Evolutionary conservation across 2,113 vertebrate species (phyloP).

Genomic region (Ariopsis seemanni): DNA sequence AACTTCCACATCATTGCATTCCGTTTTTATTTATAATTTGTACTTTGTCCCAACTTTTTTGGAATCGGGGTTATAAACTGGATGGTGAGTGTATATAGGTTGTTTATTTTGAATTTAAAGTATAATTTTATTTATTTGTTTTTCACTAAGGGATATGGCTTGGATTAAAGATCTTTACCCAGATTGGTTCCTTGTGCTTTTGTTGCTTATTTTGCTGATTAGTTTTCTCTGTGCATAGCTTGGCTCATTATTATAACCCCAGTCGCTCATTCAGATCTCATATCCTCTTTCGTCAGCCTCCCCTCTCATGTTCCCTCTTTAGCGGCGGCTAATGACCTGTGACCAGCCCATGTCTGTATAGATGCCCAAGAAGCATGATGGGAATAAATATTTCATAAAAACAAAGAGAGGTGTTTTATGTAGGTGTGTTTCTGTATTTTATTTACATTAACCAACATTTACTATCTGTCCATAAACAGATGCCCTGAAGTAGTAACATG

Average conservation of each 20-base stretch:
- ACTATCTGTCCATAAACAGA: neutral
- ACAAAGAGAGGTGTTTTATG: neutral
- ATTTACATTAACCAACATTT: neutral
- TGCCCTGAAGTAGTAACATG: neutral
- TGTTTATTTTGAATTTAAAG: neutral
- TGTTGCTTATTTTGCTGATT: slow-evolving; percentile 33
- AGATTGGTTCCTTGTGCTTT: slow-evolving; percentile 1
- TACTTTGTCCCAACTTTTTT: too few relatives aligned
- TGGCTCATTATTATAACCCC: slow-evolving; percentile 22
- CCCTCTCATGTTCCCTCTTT: neutral
- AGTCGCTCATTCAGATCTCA: slow-evolving; percentile 24
- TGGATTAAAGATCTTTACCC: neutral
- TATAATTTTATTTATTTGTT: neutral
- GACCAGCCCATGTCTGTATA: slow-evolving; percentile 22
- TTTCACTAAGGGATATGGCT: neutral
- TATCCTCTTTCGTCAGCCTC: slow-evolving; percentile 20
- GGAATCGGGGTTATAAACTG: too few relatives aligned
- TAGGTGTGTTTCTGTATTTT: neutral
- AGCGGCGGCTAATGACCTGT: slow-evolving; percentile 39
- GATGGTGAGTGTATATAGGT: too few relatives aligned
- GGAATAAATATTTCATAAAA: slow-evolving; percentile 30
- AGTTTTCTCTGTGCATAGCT: slow-evolving; percentile 21
- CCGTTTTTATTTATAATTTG: too few relatives aligned
- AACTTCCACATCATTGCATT: too few relatives aligned
- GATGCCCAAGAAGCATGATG: slow-evolving; percentile 16